Evolutionary conservation across 2,888 invertebrate species (phyloP).

Genomic region (Leucophora obtusa): DNA sequence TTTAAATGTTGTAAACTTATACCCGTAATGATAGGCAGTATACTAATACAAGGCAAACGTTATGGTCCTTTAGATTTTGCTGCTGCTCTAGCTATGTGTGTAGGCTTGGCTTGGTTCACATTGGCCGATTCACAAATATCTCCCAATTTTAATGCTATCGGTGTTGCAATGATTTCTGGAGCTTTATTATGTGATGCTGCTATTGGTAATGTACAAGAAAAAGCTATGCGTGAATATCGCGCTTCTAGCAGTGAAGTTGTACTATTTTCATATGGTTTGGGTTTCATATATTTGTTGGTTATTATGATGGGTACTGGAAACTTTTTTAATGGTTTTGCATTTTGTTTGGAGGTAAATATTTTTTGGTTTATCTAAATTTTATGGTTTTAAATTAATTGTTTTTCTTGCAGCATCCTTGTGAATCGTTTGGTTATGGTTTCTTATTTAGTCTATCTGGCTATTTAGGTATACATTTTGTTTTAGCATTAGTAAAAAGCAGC

Average conservation of each 20-base stretch:
- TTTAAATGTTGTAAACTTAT: slow-evolving; percentile 99
- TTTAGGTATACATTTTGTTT: slow-evolving; percentile 94
- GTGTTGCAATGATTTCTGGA: slow-evolving; percentile 87
- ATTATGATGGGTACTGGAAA: slow-evolving; percentile 87
- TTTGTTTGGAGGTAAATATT: slow-evolving; percentile 86
- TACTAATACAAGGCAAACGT: slow-evolving; percentile 92
- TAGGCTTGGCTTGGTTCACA: slow-evolving; percentile 94
- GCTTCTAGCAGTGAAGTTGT: slow-evolving; percentile 95
- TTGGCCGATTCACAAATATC: slow-evolving; percentile 87
- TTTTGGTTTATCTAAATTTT: neutral
- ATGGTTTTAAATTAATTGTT: slow-evolving; percentile 60
- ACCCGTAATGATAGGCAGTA: slow-evolving; percentile 95
- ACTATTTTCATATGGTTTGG: slow-evolving; percentile 93
- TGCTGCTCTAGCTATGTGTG: slow-evolving; percentile 91
- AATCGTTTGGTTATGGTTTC: slow-evolving; percentile 91
- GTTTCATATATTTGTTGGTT: slow-evolving; percentile 88
- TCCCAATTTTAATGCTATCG: slow-evolving; percentile 85
- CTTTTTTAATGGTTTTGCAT: slow-evolving; percentile 85
- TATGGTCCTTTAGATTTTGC: slow-evolving; percentile 90
- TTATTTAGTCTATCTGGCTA: slow-evolving; percentile 94
- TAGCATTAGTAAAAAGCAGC: slow-evolving; percentile 91
- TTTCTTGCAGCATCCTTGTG: slow-evolving; percentile 82
- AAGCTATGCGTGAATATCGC: slow-evolving; percentile 90
- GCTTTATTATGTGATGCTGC: slow-evolving; percentile 96
- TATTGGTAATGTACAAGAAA: slow-evolving; percentile 98